Evolutionary conservation across 1,140 invertebrate genomes (phyloP), one percentile per base, ranked within the genome.

Genomic region (Drosophila prosaltans): DNA sequence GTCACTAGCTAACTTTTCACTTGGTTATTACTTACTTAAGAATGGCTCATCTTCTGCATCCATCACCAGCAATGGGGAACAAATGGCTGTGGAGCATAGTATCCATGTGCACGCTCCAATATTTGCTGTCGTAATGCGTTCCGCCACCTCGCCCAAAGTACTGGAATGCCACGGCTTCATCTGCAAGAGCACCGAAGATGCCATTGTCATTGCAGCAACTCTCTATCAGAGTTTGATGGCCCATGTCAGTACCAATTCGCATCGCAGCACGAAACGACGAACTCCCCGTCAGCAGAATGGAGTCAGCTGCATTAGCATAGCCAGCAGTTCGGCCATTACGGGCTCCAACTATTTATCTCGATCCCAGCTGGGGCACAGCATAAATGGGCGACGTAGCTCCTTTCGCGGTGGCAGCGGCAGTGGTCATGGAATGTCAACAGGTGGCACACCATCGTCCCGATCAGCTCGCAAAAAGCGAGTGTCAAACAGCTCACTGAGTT

Each of bases 101-200:
- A 70, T 88, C 36, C 82, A 85, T 28, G 59, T 94, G 6, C 97
- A 97, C 92, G 96, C 96, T 0, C 97, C 97, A 1, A 95, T 98
- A 82, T 98, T 98, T 92, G 96, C 97, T 10, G 97, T 98, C 45
- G 96, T 98, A 21, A 98, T 98, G 96, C 94, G 96, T 74, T 95
- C 96, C 78, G 95, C 95, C 36, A 95, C 95, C 21, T 94, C 96
- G 7, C 95, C 96, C 2, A 96, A 95, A 81, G 94, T 96, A 69
- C 93, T 98, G 57, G 97, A 98, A 92, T 98, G 97, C 92, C 97
- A 98, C 93, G 97, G 96, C 11, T 98, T 98, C 92, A 96, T 97
- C 66, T 98, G 97, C 93, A 95, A 95, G 82, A 95, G 94, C 78
- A 95, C 97, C 10, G 97, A 98, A 92, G 97, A 98, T 91, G 97